Conservation (phyloP, 2,888 invertebrate genomes). For the Agrochola litura region DNA sequence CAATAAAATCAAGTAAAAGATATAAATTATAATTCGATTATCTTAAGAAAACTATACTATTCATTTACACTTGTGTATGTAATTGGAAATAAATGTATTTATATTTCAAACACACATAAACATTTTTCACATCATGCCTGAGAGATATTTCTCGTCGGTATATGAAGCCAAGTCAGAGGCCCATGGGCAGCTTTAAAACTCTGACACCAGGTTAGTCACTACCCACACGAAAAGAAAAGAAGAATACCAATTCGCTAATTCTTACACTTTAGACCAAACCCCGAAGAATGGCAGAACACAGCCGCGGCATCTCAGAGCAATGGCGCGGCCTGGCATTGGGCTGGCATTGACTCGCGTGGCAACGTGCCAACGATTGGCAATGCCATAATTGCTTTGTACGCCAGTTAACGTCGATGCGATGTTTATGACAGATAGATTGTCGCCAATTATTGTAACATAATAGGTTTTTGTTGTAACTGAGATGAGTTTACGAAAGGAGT, state of each 20-base stretch:
- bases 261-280: neutral
- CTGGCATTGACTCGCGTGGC: conserved; percentile 70
- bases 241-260: conserved; percentile 6
- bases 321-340: conserved; percentile 59
- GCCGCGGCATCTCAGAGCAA: conserved; percentile 64
- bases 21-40: neutral
- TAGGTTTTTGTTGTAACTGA: conserved; percentile 8
- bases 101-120: too few species aligned
- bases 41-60: neutral
- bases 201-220: too few species aligned
- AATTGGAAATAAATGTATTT: too few species aligned
- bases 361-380: conserved; percentile 69
- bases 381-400: conserved; percentile 74
- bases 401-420: conserved; percentile 49
- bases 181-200: neutral
- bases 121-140: too few species aligned
- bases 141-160: too few species aligned
- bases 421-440: conserved; percentile 55
- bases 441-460: conserved; percentile 39
- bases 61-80: neutral
- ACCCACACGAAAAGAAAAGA: too few species aligned
- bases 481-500: neutral
- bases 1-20: neutral
- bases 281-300: conserved; percentile 55
- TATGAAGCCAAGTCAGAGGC: too few species aligned